Evolutionary conservation across 1,140 invertebrate species (phyloP).

Genomic region (Cotesia chilonis): DNA sequence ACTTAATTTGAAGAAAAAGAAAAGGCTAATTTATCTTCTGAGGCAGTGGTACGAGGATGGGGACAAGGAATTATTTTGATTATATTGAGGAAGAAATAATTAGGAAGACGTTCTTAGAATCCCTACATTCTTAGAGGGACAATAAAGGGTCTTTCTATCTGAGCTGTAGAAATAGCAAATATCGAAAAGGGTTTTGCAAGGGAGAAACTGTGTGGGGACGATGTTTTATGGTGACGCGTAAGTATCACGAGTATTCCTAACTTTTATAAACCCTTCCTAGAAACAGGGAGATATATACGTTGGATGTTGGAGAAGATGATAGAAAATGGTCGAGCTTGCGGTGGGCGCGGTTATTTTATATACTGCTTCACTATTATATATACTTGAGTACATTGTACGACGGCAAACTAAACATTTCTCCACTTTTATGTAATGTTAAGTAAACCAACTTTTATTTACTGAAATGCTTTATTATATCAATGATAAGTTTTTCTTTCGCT

Average conservation of each 20-base stretch:
- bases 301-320: conserved; percentile 9
- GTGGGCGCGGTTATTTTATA: conserved; percentile 58
- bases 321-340: conserved; percentile 44
- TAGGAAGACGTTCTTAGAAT: conserved; percentile 15
- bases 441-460: conserved; percentile 51
- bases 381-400: conserved; percentile 13
- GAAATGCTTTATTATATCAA: conserved; percentile 43
- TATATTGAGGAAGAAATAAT: conserved; percentile 29
- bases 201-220: conserved; percentile 40
- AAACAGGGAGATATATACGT: background rate
- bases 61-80: conserved; percentile 16
- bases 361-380: conserved; percentile 42
- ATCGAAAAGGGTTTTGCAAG: conserved; percentile 17
- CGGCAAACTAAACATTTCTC: conserved; percentile 16
- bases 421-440: conserved; percentile 46
- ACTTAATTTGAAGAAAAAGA: too few species aligned
- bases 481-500: conserved; percentile 40
- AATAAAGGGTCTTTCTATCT: conserved; percentile 25
- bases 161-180: conserved; percentile 24
- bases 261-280: conserved; percentile 52
- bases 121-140: conserved; percentile 26
- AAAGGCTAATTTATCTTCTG: too few species aligned
- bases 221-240: conserved; percentile 52
- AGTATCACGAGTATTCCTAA: conserved; percentile 52
- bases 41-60: too few species aligned